Base-by-base conservation (phyloP, 2,797 vertebrate genomes). In the Pseudomugil gertrudae region DNA sequence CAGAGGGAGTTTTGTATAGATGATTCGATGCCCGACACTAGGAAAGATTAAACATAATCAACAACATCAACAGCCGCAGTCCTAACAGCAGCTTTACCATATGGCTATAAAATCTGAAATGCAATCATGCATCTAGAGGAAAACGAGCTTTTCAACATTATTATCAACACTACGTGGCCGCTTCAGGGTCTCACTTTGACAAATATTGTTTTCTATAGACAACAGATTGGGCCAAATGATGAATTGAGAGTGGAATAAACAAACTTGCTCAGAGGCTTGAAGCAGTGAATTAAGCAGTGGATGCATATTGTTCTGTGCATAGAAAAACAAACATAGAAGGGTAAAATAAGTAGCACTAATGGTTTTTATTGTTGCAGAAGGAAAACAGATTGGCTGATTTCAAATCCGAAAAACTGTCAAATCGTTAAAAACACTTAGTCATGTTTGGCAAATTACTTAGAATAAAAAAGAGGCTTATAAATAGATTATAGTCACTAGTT, bases 141-240 rank as follows among this genome's bases (percentile, higher is more conserved):
- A 88, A 90, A 89, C 72, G 67, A 85, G 75, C 88, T 89, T 87
- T 84, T 63, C 81, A 80, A 87, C 81, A 85, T 87, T 89, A 88
- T 83, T 86, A 87, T 83, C 63, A 87, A 75, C 82, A 83, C 62
- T 52, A 62, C 69, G 80, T 56, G 72, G 80, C 74, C 83, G 79
- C 84, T 87, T 82, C 69, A 66, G 82, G 74, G 84, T 64, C 71
- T 81, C 73, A 80, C 83, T 90, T 86, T 36, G 66, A 70, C 73
- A 81, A 69, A 89, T 80, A 88, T 79, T 52, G 73, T 76, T 82
- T 75, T 62, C 70, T 62, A 76, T 62, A 70, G 70, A 81, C 83
- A 90, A 82, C 80, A 89, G 75, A 87, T 81, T 87, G 81, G 72
- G 36, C 75, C 62, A 67, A 57, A 63, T n/a, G 35, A 78, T 80